phyloP scores from a whole-genome alignment of 2,888 invertebrate genomes.

The Xestia ashworthii region DNA sequence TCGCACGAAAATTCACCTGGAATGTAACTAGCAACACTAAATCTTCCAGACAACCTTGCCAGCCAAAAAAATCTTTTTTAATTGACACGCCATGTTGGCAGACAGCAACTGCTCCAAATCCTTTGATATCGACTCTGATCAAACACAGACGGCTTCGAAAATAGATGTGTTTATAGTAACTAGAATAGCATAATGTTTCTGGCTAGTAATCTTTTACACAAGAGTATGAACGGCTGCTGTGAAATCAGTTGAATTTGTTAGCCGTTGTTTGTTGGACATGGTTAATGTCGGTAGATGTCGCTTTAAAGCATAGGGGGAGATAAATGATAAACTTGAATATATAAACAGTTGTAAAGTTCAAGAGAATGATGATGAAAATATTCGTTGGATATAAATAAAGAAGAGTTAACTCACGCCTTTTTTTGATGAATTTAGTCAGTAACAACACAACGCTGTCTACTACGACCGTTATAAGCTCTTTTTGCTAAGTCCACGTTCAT shows the following conservation, averaged over 20 bases:
- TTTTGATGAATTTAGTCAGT: neutral
- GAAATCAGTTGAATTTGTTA: slow-evolving; percentile 34
- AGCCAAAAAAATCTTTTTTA: slow-evolving; percentile 57
- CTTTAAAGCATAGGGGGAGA: neutral
- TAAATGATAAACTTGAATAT: neutral
- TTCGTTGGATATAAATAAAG: neutral
- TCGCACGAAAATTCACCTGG: slow-evolving; percentile 17
- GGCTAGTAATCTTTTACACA: slow-evolving; percentile 56
- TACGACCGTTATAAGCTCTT: neutral
- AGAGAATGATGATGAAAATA: neutral
- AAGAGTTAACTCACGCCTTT: neutral
- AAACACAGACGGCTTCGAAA: slow-evolving; percentile 74
- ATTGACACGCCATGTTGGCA: slow-evolving; percentile 61
- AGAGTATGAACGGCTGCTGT: slow-evolving; percentile 40
- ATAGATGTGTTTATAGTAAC: slow-evolving; percentile 73
- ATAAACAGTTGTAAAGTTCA: neutral
- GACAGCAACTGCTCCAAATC: slow-evolving; percentile 55
- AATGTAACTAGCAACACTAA: slow-evolving; percentile 35
- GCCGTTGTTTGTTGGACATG: slow-evolving; percentile 14
- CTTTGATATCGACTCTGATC: slow-evolving; percentile 70
- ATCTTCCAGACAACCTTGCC: slow-evolving; percentile 57
- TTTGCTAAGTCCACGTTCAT: neutral
- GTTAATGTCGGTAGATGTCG: slow-evolving; percentile 46
- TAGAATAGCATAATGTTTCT: slow-evolving; percentile 58
- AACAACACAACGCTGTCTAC: neutral